Conservation (phyloP, 2,888 invertebrate species). For the Oscheius onirici region DNA sequence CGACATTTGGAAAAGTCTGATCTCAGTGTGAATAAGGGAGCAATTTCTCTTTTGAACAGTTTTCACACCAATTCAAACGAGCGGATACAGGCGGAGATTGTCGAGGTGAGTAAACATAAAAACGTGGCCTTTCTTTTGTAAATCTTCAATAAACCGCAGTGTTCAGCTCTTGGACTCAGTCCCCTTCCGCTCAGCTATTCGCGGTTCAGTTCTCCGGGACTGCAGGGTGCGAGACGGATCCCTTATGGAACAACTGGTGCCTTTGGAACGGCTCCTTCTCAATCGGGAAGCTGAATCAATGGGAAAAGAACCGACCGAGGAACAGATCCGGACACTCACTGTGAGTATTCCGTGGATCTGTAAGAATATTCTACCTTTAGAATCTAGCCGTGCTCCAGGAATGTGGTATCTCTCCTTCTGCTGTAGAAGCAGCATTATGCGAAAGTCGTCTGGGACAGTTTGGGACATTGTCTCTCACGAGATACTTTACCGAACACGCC, state of each 20-base stretch:
- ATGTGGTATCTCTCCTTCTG: neutral
- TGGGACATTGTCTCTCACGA: neutral
- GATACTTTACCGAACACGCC: neutral
- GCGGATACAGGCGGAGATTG: constrained; percentile 9
- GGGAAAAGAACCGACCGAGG: constrained; percentile 32
- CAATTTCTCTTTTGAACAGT: constrained; percentile 92
- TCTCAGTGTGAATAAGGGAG: constrained; percentile 89
- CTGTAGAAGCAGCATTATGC: neutral
- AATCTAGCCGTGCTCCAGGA: neutral
- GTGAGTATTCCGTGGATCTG: neutral
- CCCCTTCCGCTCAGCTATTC: constrained; percentile 59
- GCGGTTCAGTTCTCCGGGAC: constrained; percentile 45
- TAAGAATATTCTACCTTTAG: neutral
- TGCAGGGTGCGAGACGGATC: constrained; percentile 44
- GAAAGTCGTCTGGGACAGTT: constrained; percentile 22
- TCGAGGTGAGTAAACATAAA: constrained; percentile 9
- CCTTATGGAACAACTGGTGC: constrained; percentile 49
- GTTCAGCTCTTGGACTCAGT: constrained; percentile 53
- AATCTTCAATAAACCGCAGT: neutral
- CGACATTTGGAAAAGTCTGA: constrained; percentile 74
- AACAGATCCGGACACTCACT: constrained; percentile 35
- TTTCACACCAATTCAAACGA: constrained; percentile 76
- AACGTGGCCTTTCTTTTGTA: too few species aligned
- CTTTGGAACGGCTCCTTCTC: constrained; percentile 46
- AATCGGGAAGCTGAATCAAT: constrained; percentile 29